Evolutionary conservation across 1,140 invertebrate species (phyloP), one percentile per base, ranked within the genome.

Genomic region (Halictus rubicundus): DNA sequence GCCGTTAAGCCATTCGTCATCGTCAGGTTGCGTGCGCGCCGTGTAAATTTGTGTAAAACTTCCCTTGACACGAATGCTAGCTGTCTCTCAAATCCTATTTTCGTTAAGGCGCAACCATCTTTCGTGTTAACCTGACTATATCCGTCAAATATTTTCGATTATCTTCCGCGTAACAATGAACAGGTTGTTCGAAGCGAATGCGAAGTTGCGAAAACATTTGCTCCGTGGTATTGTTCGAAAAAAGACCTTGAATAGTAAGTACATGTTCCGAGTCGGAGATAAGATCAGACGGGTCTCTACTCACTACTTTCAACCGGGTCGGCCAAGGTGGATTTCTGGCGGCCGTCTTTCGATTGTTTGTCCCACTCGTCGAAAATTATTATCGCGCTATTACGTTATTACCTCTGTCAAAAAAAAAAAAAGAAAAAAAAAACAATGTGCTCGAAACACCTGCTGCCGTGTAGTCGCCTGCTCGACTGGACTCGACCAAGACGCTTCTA

Each of bases 271-370:
- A 37, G 32, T 16, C 7, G 1, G 27, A 16, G 27, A 37, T 5
- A 63, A 63, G 16, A 63, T 37, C 19, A 37, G 5, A 9, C 16
- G 8, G 16, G 27, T 21, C 5, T 14, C 60, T 84, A 87, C 85
- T 87, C 76, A 87, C 86, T 37, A 87, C 73, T 65, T 37, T 69
- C n/a, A 87, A 82, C 46, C 86, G 82, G 27, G 10, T 69, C 37
- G 70, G 83, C 85, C 85, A 80, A 87, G 78, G 85, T 63, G 57
- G 59, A 61, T 77, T 76, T 78, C 32, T 68, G 59, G 52, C 4
- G 7, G 65, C 57, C 81, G 84, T 87, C 42, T 68, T 59, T 61
- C 52, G 8, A 65, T 82, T 39, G 21, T 2, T 80, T 49, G 32
- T 68, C 23, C 60, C 49, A 32, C 8, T 37, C 25, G 68, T 63